These are phyloP conservation scores for Clistopyga incitator DNA, from an alignment of 2,888 invertebrate genomes.

Conservation along the genomic window DNA sequence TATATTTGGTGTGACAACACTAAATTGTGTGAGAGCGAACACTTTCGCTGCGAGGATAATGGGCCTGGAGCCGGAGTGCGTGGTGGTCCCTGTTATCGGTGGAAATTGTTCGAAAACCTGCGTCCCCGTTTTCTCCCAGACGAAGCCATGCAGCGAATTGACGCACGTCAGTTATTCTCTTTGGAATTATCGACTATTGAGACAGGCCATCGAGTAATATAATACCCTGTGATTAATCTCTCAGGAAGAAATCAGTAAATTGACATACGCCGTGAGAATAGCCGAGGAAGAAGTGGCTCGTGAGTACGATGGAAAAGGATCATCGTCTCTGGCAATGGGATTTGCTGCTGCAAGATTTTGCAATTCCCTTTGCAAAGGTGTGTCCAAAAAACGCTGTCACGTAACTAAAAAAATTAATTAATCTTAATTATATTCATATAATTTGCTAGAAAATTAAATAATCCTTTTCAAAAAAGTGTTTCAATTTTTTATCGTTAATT, in stretches of 20 bases:
- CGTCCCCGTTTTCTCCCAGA: constrained; percentile 91
- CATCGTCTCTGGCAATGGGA: constrained; percentile 87
- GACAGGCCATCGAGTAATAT: background rate
- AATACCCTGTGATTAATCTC: constrained; percentile 7
- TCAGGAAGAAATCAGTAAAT: constrained; percentile 84
- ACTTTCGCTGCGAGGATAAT: constrained; percentile 89
- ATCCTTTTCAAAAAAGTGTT: too few species aligned
- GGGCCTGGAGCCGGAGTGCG: constrained; percentile 87
- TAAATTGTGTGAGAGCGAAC: constrained; percentile 91
- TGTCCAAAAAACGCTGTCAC: background rate
- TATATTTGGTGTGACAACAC: constrained; percentile 90
- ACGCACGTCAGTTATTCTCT: constrained; percentile 73
- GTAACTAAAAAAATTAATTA: too few species aligned
- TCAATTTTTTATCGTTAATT: too few species aligned
- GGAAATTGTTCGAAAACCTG: constrained; percentile 91
- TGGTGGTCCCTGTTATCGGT: constrained; percentile 91
- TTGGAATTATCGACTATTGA: constrained; percentile 34
- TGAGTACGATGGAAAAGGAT: constrained; percentile 86
- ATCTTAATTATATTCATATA: too few species aligned
- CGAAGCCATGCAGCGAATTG: constrained; percentile 86
- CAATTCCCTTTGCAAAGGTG: constrained; percentile 86
- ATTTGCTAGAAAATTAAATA: too few species aligned
- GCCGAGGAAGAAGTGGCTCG: constrained; percentile 87
- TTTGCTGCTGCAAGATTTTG: constrained; percentile 88
- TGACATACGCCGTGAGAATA: constrained; percentile 83